Evolutionary conservation across 2,113 vertebrate genomes (phyloP).

Genomic region (Thalassoma bifasciatum): DNA sequence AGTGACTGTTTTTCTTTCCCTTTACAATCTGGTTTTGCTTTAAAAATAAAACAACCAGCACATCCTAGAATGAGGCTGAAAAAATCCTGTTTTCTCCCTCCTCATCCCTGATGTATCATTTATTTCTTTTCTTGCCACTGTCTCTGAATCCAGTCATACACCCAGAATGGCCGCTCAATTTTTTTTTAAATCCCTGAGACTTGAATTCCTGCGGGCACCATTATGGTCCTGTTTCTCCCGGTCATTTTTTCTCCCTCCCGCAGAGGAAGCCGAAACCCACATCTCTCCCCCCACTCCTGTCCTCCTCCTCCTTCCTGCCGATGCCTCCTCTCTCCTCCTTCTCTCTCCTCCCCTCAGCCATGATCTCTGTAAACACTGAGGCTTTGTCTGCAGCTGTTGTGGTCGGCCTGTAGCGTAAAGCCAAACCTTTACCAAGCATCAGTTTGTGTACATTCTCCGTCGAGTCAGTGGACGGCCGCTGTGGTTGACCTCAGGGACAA

Average conservation of each 20-base stretch:
- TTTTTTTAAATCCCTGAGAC: slow-evolving; percentile 34
- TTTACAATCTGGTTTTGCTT: no score
- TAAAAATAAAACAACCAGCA: neutral
- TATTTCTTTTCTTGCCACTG: neutral
- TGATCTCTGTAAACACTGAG: slow-evolving; percentile 57
- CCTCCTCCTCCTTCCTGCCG: slow-evolving; percentile 47
- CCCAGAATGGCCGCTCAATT: slow-evolving; percentile 29
- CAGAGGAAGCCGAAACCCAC: slow-evolving; percentile 50
- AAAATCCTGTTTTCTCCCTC: neutral
- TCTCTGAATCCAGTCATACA: slow-evolving; percentile 27
- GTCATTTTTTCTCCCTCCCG: slow-evolving; percentile 45
- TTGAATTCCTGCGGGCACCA: slow-evolving; percentile 64
- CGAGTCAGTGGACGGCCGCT: slow-evolving; percentile 35
- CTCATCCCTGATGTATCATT: slow-evolving; percentile 6
- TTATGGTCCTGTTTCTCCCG: slow-evolving; percentile 48
- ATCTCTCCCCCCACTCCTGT: slow-evolving; percentile 7
- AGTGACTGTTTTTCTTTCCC: no score
- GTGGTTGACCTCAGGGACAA: slow-evolving; percentile 41
- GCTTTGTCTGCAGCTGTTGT: slow-evolving; percentile 65
- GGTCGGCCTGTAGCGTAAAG: slow-evolving; percentile 38
- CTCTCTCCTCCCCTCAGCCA: slow-evolving; percentile 34
- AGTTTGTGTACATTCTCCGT: slow-evolving; percentile 16
- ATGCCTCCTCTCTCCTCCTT: slow-evolving; percentile 39
- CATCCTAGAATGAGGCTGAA: slow-evolving; percentile 20
- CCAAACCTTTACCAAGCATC: slow-evolving; percentile 23